Conservation (phyloP, 2,113 vertebrate genomes). For the Bos taurus region DNA sequence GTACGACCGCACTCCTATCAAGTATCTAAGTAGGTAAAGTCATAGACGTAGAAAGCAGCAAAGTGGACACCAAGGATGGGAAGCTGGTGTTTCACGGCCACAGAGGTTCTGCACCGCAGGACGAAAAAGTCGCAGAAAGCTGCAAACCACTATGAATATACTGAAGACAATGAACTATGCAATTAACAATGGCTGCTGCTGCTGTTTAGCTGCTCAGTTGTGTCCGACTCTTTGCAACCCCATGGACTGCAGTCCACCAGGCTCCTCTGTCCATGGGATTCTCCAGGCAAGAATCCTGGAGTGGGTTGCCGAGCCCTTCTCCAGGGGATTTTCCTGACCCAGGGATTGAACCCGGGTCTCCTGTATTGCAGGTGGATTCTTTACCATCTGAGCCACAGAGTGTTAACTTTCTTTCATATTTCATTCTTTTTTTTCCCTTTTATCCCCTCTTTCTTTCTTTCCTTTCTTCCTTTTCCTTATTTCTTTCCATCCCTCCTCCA, state of each 20-base stretch:
- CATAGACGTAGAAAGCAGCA: not conserved
- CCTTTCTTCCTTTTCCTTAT: not conserved
- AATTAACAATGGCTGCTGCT: accelerated
- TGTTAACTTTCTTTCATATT: not conserved
- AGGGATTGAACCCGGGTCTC: not conserved
- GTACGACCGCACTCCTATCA: accelerated
- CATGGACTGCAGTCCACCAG: too few species aligned
- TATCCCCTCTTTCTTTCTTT: not conserved
- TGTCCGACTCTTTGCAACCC: too few species aligned
- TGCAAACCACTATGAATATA: accelerated
- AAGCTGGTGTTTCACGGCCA: accelerated
- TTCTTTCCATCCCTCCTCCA: not conserved
- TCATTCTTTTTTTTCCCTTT: not conserved
- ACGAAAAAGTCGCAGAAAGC: accelerated
- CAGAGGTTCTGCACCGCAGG: not conserved
- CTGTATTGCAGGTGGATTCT: accelerated
- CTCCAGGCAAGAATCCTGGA: too few species aligned
- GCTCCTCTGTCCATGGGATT: too few species aligned
- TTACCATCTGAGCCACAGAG: not conserved
- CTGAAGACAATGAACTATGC: accelerated
- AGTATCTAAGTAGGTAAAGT: too few species aligned
- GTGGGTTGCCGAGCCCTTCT: not conserved
- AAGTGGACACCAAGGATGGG: accelerated
- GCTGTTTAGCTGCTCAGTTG: accelerated
- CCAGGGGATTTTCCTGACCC: not conserved